phyloP scores from a whole-genome alignment of 2,113 vertebrate species.

The Scomber japonicus region DNA sequence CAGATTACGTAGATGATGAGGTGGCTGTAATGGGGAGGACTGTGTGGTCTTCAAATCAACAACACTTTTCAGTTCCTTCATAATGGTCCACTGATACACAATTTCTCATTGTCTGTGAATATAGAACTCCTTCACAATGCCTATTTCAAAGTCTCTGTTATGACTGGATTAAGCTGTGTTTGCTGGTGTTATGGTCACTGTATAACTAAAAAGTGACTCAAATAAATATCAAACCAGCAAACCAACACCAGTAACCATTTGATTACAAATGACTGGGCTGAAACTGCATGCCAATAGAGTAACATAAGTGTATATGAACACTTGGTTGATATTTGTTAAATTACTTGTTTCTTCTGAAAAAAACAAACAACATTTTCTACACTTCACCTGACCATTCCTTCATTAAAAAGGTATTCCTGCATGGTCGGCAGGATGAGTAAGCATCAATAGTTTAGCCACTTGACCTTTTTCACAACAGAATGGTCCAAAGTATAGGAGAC shows the following conservation, averaged over 20 bases:
- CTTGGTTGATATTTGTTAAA: too few species aligned
- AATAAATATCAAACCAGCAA: too few species aligned
- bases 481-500: not conserved
- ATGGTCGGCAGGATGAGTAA: not conserved
- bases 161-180: not conserved
- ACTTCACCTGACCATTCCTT: not conserved
- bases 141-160: not conserved
- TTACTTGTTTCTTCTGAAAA: not conserved
- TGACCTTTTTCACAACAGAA: not conserved
- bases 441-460: not conserved
- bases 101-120: not conserved
- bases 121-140: not conserved
- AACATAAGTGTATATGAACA: too few species aligned
- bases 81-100: not conserved
- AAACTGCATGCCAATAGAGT: not conserved
- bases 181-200: not conserved
- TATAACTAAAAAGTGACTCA: not conserved
- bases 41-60: slow-evolving; percentile 43
- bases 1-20: slow-evolving; percentile 50
- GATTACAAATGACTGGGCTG: not conserved
- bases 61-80: slow-evolving; percentile 3
- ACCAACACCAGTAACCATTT: too few species aligned
- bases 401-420: too few species aligned
- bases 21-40: slow-evolving; percentile 26
- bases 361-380: not conserved